Evolutionary conservation across 2,797 vertebrate genomes (phyloP).

Genomic region (Eutrigla gurnardus): DNA sequence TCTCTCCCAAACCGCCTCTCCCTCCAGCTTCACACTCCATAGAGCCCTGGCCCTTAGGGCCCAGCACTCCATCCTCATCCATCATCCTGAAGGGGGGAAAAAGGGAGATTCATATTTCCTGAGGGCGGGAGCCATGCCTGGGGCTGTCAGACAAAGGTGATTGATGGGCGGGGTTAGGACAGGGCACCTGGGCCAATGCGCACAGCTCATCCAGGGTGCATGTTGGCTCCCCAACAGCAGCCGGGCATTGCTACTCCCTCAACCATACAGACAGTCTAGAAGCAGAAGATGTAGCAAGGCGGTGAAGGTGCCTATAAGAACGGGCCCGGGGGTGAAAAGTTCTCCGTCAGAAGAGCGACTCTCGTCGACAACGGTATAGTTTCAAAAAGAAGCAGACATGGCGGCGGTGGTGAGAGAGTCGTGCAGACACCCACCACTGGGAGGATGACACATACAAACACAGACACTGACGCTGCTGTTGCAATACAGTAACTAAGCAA

Average conservation of each 20-base stretch:
- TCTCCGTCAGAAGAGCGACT: constrained; percentile 41
- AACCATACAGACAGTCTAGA: constrained; percentile 18
- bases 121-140: constrained; percentile 48
- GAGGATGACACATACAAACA: constrained; percentile 76
- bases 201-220: constrained; percentile 40
- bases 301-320: constrained; percentile 15
- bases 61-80: constrained; percentile 67
- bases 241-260: constrained; percentile 38
- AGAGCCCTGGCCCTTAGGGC: constrained; percentile 66
- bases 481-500: constrained; percentile 80
- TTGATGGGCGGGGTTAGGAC: constrained; percentile 77
- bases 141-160: constrained; percentile 71
- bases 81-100: constrained; percentile 75
- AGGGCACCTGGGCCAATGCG: constrained; percentile 70
- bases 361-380: constrained; percentile 51
- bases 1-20: neutral
- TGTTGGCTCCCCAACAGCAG: constrained; percentile 45
- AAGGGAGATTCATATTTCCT: constrained; percentile 72
- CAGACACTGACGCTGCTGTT: constrained; percentile 69
- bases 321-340: constrained; percentile 38
- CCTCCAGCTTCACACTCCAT: constrained; percentile 67
- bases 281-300: constrained; percentile 15
- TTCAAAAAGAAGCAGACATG: constrained; percentile 61
- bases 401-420: constrained; percentile 62
- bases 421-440: constrained; percentile 74